phyloP scores from a whole-genome alignment of 1,140 invertebrate species.

The Notospermus geniculatus region DNA sequence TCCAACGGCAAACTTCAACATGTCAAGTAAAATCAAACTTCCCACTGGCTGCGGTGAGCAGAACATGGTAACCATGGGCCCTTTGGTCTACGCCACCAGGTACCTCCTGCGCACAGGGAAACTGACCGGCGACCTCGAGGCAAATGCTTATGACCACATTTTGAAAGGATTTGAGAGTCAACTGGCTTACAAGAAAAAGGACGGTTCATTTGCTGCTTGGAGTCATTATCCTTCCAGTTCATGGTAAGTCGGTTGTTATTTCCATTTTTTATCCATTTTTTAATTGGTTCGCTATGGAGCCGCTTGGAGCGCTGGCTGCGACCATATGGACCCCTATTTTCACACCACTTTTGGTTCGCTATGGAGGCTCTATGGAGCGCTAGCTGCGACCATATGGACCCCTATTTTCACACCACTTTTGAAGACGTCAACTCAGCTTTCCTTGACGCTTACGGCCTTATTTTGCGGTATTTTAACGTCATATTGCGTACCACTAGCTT shows the following conservation, averaged over 20 bases:
- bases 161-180: constrained; percentile 35
- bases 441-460: no score
- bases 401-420: no score
- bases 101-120: constrained; percentile 45
- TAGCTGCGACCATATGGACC: not conserved
- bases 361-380: not conserved
- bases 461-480: no score
- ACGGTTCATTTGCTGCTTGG: constrained; percentile 53
- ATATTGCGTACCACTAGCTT: no score
- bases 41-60: constrained; percentile 58
- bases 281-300: no score
- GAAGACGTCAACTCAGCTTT: no score
- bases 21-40: no score
- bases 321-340: no score
- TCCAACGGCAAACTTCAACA: no score
- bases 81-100: constrained; percentile 48
- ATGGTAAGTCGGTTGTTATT: constrained; percentile 38
- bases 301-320: no score
- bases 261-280: no score
- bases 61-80: constrained; percentile 54
- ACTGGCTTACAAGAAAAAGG: constrained; percentile 47
- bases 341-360: no score
- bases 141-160: constrained; percentile 1
- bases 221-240: constrained; percentile 41
- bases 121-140: constrained; percentile 26